Conservation (phyloP, 2,113 vertebrate species). For the Catharus fuscescens region DNA sequence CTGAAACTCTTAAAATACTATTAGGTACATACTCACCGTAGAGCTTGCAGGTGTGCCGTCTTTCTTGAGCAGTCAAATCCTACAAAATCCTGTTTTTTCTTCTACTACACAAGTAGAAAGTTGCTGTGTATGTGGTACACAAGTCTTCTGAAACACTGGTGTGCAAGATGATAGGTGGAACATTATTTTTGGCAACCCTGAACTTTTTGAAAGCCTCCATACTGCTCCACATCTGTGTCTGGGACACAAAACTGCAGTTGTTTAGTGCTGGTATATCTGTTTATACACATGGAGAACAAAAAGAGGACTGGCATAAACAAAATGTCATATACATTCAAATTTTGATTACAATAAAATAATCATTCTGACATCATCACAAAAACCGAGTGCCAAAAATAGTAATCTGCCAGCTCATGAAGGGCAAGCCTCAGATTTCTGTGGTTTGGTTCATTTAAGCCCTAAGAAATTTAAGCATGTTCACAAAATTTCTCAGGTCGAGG, state of each 20-base stretch:
- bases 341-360: slow-evolving; percentile 70
- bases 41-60: not conserved
- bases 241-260: slow-evolving; percentile 59
- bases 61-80: not conserved
- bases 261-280: slow-evolving; percentile 67
- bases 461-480: not conserved
- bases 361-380: slow-evolving; percentile 64
- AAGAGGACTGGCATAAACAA: slow-evolving; percentile 73
- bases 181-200: slow-evolving; percentile 50
- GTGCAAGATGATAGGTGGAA: slow-evolving; percentile 2
- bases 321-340: slow-evolving; percentile 71
- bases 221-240: slow-evolving; percentile 66
- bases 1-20: not conserved
- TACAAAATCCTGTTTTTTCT: not conserved
- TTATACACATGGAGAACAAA: slow-evolving; percentile 73
- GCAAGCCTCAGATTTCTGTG: slow-evolving; percentile 34
- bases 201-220: slow-evolving; percentile 18
- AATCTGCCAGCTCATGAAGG: slow-evolving; percentile 49
- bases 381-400: slow-evolving; percentile 28
- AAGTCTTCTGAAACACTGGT: not conserved
- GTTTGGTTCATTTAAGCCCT: slow-evolving; percentile 30
- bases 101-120: not conserved
- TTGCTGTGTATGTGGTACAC: not conserved
- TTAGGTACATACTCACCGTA: not conserved
- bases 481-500: not conserved